Percentiles rank a stretch among this genome's conserved stretches.
Evolutionary conservation across 2,797 vertebrate species (phyloP).

Genomic region (Anisognathus igniventris): DNA sequence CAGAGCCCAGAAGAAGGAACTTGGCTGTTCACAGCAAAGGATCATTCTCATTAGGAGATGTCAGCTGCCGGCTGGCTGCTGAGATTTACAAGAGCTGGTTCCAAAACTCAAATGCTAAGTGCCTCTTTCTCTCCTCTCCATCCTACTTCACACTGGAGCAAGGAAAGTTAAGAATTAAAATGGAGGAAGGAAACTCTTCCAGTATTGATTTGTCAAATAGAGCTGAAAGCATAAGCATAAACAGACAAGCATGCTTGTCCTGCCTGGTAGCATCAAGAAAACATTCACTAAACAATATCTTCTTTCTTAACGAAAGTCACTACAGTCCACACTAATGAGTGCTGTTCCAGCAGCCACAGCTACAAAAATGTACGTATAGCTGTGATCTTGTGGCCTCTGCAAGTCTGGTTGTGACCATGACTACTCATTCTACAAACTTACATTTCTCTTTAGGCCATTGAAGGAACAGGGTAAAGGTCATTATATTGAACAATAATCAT

Average conservation of each 20-base stretch:
- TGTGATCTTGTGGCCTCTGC: background rate
- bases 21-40: background rate
- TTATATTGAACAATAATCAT: background rate
- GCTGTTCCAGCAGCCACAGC: background rate
- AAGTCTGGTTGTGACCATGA: background rate
- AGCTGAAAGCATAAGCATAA: background rate
- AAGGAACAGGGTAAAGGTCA: background rate
- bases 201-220: background rate
- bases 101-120: background rate
- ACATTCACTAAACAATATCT: background rate
- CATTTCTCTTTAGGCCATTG: background rate
- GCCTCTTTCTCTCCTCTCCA: background rate
- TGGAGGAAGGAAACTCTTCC: background rate
- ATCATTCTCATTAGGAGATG: conserved; percentile 33
- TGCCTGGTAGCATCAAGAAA: background rate
- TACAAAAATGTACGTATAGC: background rate
- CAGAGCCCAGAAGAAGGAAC: conserved; percentile 6
- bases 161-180: background rate
- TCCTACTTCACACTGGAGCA: background rate
- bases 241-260: background rate
- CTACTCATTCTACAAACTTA: background rate
- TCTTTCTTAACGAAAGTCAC: background rate
- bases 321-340: background rate
- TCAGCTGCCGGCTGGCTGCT: background rate
- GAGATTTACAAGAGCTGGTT: background rate